These are phyloP conservation scores for Clanis bilineata DNA, from an alignment of 2,888 invertebrate genomes.

Conservation along the genomic window DNA sequence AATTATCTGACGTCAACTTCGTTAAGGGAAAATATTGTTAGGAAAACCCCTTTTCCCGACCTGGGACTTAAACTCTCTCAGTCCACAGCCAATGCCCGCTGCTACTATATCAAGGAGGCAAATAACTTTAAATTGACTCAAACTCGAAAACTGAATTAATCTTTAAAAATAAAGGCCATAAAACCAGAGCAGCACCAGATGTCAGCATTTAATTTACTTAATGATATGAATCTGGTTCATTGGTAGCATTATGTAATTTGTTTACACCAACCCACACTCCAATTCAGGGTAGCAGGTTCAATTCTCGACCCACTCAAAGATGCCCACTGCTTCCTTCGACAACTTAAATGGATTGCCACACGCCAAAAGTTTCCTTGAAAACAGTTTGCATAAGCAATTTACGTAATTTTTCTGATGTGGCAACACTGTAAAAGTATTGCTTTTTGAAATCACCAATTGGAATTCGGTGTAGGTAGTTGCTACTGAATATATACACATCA, in stretches of 20 bases:
- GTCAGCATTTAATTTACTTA: not conserved
- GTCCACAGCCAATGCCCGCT: too few species aligned
- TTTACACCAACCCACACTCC: conserved; percentile 47
- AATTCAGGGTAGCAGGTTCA: conserved; percentile 49
- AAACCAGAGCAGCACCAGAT: not conserved
- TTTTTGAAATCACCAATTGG: not conserved
- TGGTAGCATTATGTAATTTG: conserved; percentile 50
- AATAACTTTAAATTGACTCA: too few species aligned
- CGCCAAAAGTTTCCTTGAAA: conserved; percentile 38
- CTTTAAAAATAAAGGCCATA: not conserved
- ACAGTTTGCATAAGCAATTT: conserved; percentile 38
- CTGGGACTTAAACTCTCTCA: too few species aligned
- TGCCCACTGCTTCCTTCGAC: conserved; percentile 53
- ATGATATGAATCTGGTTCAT: conserved; percentile 14
- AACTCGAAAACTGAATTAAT: not conserved
- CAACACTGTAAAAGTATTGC: conserved; percentile 14
- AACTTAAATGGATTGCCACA: conserved; percentile 47
- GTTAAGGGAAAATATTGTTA: too few species aligned
- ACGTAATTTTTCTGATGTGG: conserved; percentile 19
- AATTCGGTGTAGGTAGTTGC: not conserved
- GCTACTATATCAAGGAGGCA: too few species aligned
- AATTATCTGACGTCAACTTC: too few species aligned
- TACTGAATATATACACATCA: not conserved
- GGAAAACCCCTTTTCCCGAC: too few species aligned
- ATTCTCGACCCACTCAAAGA: conserved; percentile 46